Conservation (phyloP, 2,888 invertebrate genomes). For the Eudasyphora cyanicolor region DNA sequence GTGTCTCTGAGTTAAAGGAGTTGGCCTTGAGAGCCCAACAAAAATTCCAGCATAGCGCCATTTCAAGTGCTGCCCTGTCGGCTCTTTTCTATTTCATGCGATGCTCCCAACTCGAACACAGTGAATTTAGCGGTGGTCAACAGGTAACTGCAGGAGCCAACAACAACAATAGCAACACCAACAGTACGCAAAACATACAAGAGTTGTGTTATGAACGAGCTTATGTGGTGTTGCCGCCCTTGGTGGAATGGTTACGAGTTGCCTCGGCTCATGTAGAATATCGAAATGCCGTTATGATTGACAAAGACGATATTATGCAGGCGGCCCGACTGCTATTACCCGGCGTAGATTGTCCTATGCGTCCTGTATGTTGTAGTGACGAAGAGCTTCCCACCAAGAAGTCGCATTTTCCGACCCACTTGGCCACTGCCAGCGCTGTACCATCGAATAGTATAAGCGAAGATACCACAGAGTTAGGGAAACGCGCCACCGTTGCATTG, state of each 20-base stretch:
- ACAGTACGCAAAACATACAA: constrained; percentile 80
- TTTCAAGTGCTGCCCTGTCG: constrained; percentile 87
- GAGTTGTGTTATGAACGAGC: constrained; percentile 93
- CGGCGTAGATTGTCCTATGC: constrained; percentile 93
- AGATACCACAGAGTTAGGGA: constrained; percentile 82
- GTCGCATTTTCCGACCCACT: constrained; percentile 68
- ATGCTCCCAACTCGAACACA: constrained; percentile 91
- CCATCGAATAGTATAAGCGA: constrained; percentile 68
- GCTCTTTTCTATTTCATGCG: constrained; percentile 95
- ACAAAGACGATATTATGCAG: constrained; percentile 93
- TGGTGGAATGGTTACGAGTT: constrained; percentile 94
- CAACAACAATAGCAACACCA: constrained; percentile 76
- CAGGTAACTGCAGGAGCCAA: constrained; percentile 68
- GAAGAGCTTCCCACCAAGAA: constrained; percentile 78
- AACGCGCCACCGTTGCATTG: constrained; percentile 85
- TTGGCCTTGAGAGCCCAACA: constrained; percentile 84
- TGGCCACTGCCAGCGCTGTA: constrained; percentile 49
- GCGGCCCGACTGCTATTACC: constrained; percentile 92
- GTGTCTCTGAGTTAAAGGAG: constrained; percentile 88
- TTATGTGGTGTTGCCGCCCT: constrained; percentile 92
- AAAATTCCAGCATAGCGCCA: constrained; percentile 78
- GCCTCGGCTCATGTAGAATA: constrained; percentile 91
- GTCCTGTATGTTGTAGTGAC: constrained; percentile 83
- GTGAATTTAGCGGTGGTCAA: constrained; percentile 79
- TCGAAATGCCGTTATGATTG: constrained; percentile 88